Evolutionary conservation across 2,113 vertebrate genomes (phyloP).

Genomic region (Rallus limicola): DNA sequence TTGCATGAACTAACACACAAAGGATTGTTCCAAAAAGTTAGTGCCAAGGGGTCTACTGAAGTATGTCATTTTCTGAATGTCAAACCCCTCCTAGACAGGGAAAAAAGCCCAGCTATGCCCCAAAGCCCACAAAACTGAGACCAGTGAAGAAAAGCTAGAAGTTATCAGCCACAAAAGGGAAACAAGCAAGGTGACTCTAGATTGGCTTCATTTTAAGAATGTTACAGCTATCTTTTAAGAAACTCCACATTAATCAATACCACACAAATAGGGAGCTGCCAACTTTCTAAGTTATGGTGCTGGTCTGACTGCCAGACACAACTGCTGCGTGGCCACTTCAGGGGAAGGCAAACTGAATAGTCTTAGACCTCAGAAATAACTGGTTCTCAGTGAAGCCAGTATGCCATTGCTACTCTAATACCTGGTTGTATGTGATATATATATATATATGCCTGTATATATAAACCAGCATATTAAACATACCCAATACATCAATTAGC

Average conservation of each 20-base stretch:
- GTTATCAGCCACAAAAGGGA: neutral
- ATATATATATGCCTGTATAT: too few relatives aligned
- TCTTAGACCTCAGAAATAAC: neutral
- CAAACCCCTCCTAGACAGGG: too few relatives aligned
- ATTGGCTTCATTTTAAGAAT: neutral
- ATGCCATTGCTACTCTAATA: neutral
- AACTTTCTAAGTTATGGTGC: accelerated
- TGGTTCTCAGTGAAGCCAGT: neutral
- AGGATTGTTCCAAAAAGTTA: neutral
- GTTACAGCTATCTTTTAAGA: neutral
- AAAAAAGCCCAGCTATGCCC: neutral
- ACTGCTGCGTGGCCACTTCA: neutral
- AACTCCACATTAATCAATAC: neutral
- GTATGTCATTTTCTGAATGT: neutral
- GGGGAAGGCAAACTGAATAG: neutral
- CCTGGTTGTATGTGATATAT: neutral
- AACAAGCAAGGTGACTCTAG: neutral
- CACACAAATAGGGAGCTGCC: neutral
- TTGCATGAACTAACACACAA: neutral
- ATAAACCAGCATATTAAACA: too few relatives aligned
- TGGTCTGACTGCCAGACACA: neutral
- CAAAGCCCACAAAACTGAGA: neutral
- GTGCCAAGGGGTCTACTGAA: neutral
- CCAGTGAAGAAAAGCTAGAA: neutral
- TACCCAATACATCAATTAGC: neutral